phyloP scores from a whole-genome alignment of 1,140 invertebrate genomes.

The Agrilus planipennis region DNA sequence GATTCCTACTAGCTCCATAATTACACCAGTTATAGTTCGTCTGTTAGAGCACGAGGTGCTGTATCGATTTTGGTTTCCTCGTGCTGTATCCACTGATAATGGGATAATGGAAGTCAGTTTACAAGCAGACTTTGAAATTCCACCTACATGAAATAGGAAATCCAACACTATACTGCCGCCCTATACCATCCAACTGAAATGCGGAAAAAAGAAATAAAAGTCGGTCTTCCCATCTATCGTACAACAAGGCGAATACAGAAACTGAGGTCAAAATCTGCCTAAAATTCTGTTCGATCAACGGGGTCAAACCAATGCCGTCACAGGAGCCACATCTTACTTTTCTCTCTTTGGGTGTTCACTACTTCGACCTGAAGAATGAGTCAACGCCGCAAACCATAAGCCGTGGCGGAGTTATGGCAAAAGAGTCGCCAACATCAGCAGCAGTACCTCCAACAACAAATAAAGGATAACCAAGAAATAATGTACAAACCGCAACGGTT shows the following conservation, averaged over 20 bases:
- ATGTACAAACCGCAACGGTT: too few relatives aligned
- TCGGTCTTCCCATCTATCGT: neutral
- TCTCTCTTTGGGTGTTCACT: too few relatives aligned
- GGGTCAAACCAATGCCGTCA: too few relatives aligned
- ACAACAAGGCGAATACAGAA: too few relatives aligned
- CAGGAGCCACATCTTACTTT: too few relatives aligned
- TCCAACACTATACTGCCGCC: neutral
- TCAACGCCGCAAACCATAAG: too few relatives aligned
- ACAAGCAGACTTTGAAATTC: neutral
- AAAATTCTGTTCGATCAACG: too few relatives aligned
- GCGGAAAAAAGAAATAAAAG: neutral
- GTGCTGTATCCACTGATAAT: neutral
- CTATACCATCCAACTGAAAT: neutral
- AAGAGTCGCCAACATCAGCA: too few relatives aligned
- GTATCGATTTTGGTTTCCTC: neutral
- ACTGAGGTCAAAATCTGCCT: neutral
- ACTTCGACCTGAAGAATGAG: too few relatives aligned
- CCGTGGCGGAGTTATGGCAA: too few relatives aligned
- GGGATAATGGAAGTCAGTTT: neutral
- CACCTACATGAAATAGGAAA: neutral
- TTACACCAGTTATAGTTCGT: neutral
- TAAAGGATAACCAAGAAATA: too few relatives aligned
- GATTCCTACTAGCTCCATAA: neutral
- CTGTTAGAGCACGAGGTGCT: neutral
- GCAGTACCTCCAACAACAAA: too few relatives aligned